These are phyloP conservation scores for Stenoptilia bipunctidactyla DNA, from an alignment of 2,888 invertebrate species.

Conservation along the genomic window DNA sequence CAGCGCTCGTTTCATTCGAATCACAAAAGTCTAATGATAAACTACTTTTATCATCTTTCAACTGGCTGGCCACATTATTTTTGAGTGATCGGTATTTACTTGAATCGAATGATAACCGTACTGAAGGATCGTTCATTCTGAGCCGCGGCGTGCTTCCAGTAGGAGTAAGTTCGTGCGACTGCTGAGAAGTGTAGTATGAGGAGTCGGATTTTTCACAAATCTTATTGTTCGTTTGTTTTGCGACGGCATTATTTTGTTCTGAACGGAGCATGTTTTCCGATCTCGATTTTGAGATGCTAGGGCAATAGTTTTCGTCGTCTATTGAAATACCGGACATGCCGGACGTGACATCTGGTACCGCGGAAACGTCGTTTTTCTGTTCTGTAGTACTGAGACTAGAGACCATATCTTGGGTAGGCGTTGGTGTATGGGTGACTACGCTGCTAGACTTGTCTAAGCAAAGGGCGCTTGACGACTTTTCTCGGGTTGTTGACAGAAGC, in stretches of 20 bases:
- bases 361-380: slow-evolving; percentile 55
- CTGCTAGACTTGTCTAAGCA: slow-evolving; percentile 63
- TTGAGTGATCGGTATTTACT: slow-evolving; percentile 53
- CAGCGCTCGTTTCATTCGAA: slow-evolving; percentile 64
- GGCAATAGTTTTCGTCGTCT: slow-evolving; percentile 58
- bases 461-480: slow-evolving; percentile 59
- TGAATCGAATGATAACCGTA: slow-evolving; percentile 53
- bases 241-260: slow-evolving; percentile 40
- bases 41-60: slow-evolving; percentile 50
- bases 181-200: slow-evolving; percentile 60
- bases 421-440: slow-evolving; percentile 60
- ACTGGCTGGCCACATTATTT: slow-evolving; percentile 23
- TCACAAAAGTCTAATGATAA: slow-evolving; percentile 60
- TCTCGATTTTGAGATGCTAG: slow-evolving; percentile 59
- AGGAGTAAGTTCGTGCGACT: slow-evolving; percentile 58
- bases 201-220: slow-evolving; percentile 54
- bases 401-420: slow-evolving; percentile 66
- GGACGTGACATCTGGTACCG: slow-evolving; percentile 54
- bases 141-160: slow-evolving; percentile 47
- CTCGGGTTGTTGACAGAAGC: slow-evolving; percentile 45
- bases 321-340: slow-evolving; percentile 66
- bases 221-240: slow-evolving; percentile 32
- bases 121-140: slow-evolving; percentile 45
- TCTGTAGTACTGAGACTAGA: slow-evolving; percentile 65
- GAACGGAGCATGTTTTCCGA: slow-evolving; percentile 61